Evolutionary conservation across 2,888 invertebrate species (phyloP).

Genomic region (Diarsia rubi): DNA sequence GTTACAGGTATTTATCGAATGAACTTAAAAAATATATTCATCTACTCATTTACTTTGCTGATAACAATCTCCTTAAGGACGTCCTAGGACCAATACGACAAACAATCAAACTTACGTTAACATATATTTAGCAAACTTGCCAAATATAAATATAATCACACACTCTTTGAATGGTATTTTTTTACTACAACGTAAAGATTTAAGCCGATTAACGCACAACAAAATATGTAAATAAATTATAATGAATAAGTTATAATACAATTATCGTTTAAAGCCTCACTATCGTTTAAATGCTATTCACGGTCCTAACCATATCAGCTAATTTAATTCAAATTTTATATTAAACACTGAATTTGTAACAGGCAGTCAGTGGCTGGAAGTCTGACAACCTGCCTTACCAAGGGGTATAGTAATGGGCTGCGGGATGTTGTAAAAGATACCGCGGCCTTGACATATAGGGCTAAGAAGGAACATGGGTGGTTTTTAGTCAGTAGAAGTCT

Average conservation of each 20-base stretch:
- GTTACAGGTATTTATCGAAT: not conserved
- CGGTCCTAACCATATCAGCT: slow-evolving; percentile 4
- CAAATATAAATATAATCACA: not conserved
- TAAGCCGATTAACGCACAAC: not conserved
- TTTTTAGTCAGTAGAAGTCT: no score
- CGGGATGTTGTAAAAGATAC: no score
- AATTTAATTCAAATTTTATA: slow-evolving; percentile 15
- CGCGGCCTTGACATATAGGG: no score
- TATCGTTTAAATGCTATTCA: not conserved
- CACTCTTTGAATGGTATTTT: not conserved
- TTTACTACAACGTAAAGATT: not conserved
- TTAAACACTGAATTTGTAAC: not conserved
- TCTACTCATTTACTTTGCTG: no score
- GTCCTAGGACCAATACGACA: no score
- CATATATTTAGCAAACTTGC: no score
- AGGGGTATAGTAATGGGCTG: not conserved
- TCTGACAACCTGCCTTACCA: not conserved
- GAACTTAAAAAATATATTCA: no score
- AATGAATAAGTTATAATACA: not conserved
- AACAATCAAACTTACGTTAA: no score
- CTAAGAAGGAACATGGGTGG: no score
- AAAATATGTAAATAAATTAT: not conserved
- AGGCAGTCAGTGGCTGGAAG: not conserved
- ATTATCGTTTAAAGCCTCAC: not conserved
- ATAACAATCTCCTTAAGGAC: no score